Evolutionary conservation across 2,888 invertebrate genomes (phyloP), one percentile per base, ranked within the genome.

Genomic region (Yponomeuta plumbellus): DNA sequence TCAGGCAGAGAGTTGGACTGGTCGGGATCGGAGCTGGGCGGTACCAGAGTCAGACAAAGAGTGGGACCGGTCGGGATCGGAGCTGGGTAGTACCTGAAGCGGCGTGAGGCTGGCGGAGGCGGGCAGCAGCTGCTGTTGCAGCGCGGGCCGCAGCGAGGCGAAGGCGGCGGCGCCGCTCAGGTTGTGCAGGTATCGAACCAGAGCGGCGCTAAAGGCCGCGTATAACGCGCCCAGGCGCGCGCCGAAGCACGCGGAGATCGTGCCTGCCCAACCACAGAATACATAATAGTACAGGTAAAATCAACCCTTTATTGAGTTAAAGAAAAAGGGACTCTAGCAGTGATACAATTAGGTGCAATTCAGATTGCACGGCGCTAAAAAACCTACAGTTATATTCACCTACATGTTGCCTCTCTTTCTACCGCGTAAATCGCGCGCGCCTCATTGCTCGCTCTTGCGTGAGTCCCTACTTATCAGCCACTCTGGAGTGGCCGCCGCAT

Each of bases 1-100:
- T 89, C 88, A 83, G 96, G 96, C 64, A 96, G 93, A 79, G 96
- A 96, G 64, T 95, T 94, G 67, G 96, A 95, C 44, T 97, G 86
- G 8, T n/a, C n/a, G n/a, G n/a, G n/a, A n/a, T n/a, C n/a, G n/a
- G n/a, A n/a, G n/a, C n/a, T n/a, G n/a, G n/a, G n/a, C n/a, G n/a
- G n/a, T n/a, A n/a, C 84, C 84, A 75, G 91, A 70, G 71, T 89
- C 88, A 83, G 96, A 96, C 64, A 96, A 93, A 79, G 96, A 96
- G 64, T 95, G 94, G 67, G 96, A 95, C 44, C 97, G 86, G 8
- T n/a, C n/a, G n/a, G n/a, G n/a, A n/a, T n/a, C n/a, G n/a, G n/a
- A 5, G 26, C 26, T 5, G 26, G 5, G 26, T 5, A 26, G 26
- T 68, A 86, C 91, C 80, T 91, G 91, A 23, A 92, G 73, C 0